Evolutionary conservation across 2,797 vertebrate species (phyloP).

Genomic region (Melanotaenia nigrans): DNA sequence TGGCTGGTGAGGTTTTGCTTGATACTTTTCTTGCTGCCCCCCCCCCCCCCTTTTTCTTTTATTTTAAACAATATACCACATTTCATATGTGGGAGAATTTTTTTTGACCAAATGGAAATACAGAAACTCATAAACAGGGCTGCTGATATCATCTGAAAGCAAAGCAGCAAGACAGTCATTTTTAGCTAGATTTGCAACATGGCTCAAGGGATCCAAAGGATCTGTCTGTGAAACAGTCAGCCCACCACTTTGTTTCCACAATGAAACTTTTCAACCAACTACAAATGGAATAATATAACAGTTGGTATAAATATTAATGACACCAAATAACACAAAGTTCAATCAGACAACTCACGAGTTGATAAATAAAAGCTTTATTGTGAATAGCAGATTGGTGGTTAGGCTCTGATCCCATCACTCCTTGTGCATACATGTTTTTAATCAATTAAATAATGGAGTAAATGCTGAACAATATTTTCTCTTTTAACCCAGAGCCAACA

Average conservation of each 20-base stretch:
- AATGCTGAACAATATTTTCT: no score
- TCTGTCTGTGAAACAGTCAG: not conserved
- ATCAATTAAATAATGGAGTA: no score
- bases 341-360: no score
- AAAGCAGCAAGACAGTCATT: not conserved
- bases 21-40: not conserved
- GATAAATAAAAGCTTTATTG: no score
- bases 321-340: not conserved
- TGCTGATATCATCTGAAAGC: not conserved
- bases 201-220: not conserved
- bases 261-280: not conserved
- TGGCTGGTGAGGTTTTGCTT: constrained; percentile 5
- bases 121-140: not conserved
- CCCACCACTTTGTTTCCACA: not conserved
- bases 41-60: not conserved
- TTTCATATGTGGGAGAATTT: not conserved
- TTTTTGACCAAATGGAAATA: constrained; percentile 1
- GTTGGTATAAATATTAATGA: not conserved
- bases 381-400: no score
- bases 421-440: no score
- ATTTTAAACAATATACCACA: not conserved
- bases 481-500: no score
- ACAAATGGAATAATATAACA: not conserved
- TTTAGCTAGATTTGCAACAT: not conserved
- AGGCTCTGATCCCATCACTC: no score